Percentiles rank a stretch among this genome's conserved stretches.
Conservation (phyloP, 2,888 invertebrate genomes). For the Aphodius sticticus region DNA sequence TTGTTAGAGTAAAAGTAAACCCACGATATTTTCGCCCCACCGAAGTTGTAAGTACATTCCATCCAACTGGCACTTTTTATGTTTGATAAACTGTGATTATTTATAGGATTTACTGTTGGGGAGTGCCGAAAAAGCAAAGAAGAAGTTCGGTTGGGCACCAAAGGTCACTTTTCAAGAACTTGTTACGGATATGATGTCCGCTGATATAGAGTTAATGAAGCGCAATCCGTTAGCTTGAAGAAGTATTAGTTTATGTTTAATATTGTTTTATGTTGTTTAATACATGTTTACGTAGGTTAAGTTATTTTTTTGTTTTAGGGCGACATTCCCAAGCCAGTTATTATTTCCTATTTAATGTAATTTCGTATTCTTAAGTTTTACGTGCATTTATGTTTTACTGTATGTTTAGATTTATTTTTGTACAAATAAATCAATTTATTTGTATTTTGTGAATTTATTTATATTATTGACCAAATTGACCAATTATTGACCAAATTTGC, state of each 20-base stretch:
- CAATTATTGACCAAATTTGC: no score
- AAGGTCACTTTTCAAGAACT: constrained; percentile 82
- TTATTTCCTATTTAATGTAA: not conserved
- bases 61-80: no score
- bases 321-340: not conserved
- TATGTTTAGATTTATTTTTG: not conserved
- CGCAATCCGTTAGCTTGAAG: constrained; percentile 84
- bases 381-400: not conserved
- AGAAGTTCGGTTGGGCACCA: constrained; percentile 87
- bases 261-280: not conserved
- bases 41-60: constrained; percentile 80
- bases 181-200: constrained; percentile 93
- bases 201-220: constrained; percentile 91
- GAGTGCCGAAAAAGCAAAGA: constrained; percentile 91
- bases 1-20: constrained; percentile 87
- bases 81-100: not conserved
- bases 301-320: not conserved
- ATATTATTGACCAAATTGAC: no score
- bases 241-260: not conserved
- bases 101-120: constrained; percentile 85
- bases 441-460: not conserved
- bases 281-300: not conserved
- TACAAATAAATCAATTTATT: not conserved
- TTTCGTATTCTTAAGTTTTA: not conserved
- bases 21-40: constrained; percentile 96